Evolutionary conservation across 2,113 vertebrate species (phyloP).

Genomic region (Talpa occidentalis): DNA sequence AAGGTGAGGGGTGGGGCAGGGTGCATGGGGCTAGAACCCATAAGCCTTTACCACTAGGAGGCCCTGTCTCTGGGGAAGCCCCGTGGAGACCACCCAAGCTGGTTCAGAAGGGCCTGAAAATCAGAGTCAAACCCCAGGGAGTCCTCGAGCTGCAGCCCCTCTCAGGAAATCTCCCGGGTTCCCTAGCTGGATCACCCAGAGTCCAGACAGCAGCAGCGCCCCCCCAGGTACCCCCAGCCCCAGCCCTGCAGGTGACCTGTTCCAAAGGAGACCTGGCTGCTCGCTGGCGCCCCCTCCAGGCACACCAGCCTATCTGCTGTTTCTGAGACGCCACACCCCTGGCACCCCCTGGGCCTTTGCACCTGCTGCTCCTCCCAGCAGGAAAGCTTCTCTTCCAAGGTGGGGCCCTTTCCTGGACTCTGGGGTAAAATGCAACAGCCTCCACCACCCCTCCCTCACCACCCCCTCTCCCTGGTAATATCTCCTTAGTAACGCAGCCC

Average conservation of each 20-base stretch:
- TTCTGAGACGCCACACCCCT: fast-evolving
- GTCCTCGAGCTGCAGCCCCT: too few relatives aligned
- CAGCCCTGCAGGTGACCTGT: neutral
- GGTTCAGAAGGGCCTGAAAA: neutral
- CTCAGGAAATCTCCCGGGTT: neutral
- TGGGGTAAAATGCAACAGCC: neutral
- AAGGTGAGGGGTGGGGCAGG: fast-evolving
- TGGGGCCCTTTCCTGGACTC: neutral
- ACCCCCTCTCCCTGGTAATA: neutral
- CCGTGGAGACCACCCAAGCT: neutral
- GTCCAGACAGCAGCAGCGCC: neutral
- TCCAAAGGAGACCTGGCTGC: neutral
- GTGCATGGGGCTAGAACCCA: fast-evolving
- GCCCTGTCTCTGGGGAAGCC: neutral
- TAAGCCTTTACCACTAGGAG: fast-evolving
- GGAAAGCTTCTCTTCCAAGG: fast-evolving
- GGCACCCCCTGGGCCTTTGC: neutral
- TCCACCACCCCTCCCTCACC: too few relatives aligned
- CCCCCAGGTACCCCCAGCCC: neutral
- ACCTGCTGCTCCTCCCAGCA: fast-evolving
- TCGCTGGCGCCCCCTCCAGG: too few relatives aligned
- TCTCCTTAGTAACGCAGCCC: neutral
- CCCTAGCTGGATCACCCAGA: neutral
- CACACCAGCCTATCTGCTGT: neutral
- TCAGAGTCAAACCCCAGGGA: neutral